Percentiles rank a stretch among this genome's conserved stretches.
phyloP scores from a whole-genome alignment of 2,113 vertebrate genomes.

The Jacana jacana region DNA sequence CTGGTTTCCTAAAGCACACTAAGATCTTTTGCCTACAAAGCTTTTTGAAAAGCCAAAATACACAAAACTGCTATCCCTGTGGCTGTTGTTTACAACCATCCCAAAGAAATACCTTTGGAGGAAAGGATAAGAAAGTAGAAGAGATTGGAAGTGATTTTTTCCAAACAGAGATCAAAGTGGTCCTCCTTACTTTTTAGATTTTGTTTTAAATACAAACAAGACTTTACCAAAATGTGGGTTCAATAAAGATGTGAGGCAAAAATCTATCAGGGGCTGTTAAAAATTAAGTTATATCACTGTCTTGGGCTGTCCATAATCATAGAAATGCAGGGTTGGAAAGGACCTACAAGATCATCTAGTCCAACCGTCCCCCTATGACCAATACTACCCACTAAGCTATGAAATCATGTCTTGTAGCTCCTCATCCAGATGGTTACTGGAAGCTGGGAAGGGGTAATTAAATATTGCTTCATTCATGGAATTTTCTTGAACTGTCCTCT shows the following conservation, averaged over 20 bases:
- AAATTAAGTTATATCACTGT: not conserved
- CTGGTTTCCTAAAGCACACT: not conserved
- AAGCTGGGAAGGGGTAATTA: not conserved
- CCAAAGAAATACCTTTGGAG: not conserved
- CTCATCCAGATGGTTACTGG: no score
- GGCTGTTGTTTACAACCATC: not conserved
- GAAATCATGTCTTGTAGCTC: no score
- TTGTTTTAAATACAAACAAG: not conserved
- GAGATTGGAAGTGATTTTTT: not conserved
- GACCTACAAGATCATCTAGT: no score
- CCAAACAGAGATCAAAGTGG: not conserved
- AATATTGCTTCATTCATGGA: not conserved
- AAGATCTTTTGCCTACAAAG: not conserved
- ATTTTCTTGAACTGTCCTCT: not conserved
- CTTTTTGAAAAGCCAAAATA: not conserved
- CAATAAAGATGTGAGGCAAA: not conserved
- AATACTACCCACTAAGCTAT: no score
- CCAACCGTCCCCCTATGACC: no score
- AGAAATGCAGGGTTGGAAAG: no score
- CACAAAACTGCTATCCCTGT: not conserved
- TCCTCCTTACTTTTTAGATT: not conserved
- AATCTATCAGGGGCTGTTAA: not conserved
- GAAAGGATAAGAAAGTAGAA: not conserved
- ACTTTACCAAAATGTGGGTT: not conserved
- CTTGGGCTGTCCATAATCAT: not conserved